A percentile compares a stretch with the other conserved stretches of the same genome.
Evolutionary conservation across 2,113 vertebrate species (phyloP).

Genomic region (Emberiza fucata): DNA sequence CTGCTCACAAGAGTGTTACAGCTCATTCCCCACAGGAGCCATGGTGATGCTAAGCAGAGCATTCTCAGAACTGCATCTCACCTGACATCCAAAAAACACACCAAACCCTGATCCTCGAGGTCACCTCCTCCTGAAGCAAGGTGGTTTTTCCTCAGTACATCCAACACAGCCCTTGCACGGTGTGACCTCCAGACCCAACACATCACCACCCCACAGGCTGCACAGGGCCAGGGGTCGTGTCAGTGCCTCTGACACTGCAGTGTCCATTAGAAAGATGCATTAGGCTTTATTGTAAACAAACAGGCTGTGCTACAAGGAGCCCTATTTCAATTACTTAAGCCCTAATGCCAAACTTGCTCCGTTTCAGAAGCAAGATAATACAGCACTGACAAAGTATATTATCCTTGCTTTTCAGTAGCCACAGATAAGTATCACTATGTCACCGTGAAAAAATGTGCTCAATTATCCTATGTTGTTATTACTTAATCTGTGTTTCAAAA

Average conservation of each 20-base stretch:
- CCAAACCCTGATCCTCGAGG: background rate
- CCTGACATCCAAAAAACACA: slow-evolving; percentile 28
- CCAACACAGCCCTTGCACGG: background rate
- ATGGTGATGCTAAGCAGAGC: slow-evolving; percentile 6
- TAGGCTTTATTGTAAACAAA: slow-evolving; percentile 57
- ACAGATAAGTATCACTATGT: slow-evolving; percentile 66
- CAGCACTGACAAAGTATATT: slow-evolving; percentile 49
- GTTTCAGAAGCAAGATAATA: slow-evolving; percentile 69
- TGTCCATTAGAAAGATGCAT: slow-evolving; percentile 52
- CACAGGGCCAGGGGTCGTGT: background rate
- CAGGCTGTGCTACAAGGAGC: slow-evolving; percentile 19
- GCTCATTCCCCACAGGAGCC: slow-evolving; percentile 41
- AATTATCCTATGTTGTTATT: slow-evolving; percentile 67
- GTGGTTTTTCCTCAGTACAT: background rate
- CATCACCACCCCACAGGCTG: background rate
- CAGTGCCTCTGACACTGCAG: background rate
- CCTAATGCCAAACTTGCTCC: slow-evolving; percentile 35
- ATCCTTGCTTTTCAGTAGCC: slow-evolving; percentile 61
- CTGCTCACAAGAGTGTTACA: background rate
- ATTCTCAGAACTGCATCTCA: background rate
- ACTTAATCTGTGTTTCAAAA: slow-evolving; percentile 70
- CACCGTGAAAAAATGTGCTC: slow-evolving; percentile 69
- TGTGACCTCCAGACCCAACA: background rate
- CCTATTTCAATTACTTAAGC: slow-evolving; percentile 36
- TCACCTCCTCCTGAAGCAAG: background rate